These are phyloP conservation scores for Papilio demoleus DNA, from an alignment of 2,888 invertebrate species.

Conservation along the genomic window DNA sequence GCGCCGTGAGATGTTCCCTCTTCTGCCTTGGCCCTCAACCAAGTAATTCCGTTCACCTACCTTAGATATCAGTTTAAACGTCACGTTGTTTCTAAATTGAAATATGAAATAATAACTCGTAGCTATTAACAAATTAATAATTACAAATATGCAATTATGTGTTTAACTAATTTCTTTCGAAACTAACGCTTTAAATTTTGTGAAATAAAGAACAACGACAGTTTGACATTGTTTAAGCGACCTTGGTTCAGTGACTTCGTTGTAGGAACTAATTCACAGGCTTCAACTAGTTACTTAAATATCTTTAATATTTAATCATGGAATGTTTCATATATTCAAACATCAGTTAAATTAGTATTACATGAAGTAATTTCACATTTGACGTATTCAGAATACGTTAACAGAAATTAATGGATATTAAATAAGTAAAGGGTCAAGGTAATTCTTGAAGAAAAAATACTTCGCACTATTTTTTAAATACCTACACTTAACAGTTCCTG, in stretches of 20 bases:
- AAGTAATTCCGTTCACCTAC: constrained; percentile 56
- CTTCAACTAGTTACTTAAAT: constrained; percentile 16
- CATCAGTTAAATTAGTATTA: not conserved
- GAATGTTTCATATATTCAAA: not conserved
- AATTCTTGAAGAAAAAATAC: not conserved
- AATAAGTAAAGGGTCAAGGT: not conserved
- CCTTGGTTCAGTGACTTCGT: constrained; percentile 46
- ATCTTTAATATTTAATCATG: not conserved
- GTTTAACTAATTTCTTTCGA: constrained; percentile 34
- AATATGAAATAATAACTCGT: constrained; percentile 56
- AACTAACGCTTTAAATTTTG: constrained; percentile 48
- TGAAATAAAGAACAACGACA: constrained; percentile 51
- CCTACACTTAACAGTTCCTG: not conserved
- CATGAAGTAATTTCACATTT: not conserved
- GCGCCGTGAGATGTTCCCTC: not conserved
- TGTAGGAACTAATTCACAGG: constrained; percentile 44
- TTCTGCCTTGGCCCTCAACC: constrained; percentile 5
- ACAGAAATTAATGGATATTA: not conserved
- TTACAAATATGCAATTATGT: constrained; percentile 7
- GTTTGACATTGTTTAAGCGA: constrained; percentile 41
- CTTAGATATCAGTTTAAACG: constrained; percentile 55
- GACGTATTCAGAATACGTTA: too few relatives aligned
- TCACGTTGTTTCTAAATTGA: constrained; percentile 58
- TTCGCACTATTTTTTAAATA: not conserved
- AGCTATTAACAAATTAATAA: not conserved